phyloP scores from a whole-genome alignment of 2,888 invertebrate species.

The Andrena minutula region DNA sequence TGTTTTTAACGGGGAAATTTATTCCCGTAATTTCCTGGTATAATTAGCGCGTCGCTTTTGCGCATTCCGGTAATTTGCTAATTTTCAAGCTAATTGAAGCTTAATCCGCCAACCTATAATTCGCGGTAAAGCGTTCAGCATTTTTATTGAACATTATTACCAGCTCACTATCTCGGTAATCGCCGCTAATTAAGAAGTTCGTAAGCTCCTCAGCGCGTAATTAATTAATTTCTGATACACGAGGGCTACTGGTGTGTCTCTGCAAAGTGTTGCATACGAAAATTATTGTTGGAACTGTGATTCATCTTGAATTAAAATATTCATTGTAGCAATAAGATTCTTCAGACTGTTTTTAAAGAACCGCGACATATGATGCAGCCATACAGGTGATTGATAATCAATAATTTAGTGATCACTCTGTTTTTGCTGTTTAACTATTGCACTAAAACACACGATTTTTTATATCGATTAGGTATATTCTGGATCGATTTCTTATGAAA shows the following conservation, averaged over 20 bases:
- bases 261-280: neutral
- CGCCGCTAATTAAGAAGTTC: conserved; percentile 41
- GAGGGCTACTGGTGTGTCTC: neutral
- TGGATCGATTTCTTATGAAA: too few species aligned
- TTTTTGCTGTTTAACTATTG: too few species aligned
- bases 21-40: neutral
- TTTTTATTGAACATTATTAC: conserved; percentile 44
- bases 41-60: conserved; percentile 16
- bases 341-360: too few species aligned
- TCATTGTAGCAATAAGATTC: too few species aligned
- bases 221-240: conserved; percentile 47
- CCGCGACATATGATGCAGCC: too few species aligned
- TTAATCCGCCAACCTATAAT: conserved; percentile 31
- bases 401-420: too few species aligned
- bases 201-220: conserved; percentile 34
- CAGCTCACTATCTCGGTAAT: conserved; percentile 41
- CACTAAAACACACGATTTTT: too few species aligned
- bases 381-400: too few species aligned
- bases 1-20: neutral
- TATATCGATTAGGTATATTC: too few species aligned
- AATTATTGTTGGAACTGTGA: conserved; percentile 1
- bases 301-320: neutral
- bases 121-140: conserved; percentile 19
- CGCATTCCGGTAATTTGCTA: conserved; percentile 34
- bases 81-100: conserved; percentile 42